Evolutionary conservation across 37 sponge, comb jelly and placozoan species (phyloP), one percentile per base, ranked within the genome.

Genomic region (Tethya wilhelma): DNA sequence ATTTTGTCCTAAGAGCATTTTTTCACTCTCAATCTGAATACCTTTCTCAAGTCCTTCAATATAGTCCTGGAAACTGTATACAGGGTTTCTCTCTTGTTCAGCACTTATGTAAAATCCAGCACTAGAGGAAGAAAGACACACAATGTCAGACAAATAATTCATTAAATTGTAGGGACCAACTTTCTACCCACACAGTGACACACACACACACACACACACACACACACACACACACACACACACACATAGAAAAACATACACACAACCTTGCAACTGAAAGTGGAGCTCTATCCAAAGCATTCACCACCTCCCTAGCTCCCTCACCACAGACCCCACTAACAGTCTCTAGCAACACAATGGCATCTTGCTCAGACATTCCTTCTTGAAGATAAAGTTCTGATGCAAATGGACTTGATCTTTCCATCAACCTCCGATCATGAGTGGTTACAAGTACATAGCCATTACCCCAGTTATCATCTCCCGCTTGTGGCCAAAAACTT

Each of bases 191-290:
- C n/a, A n/a, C n/a, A n/a, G n/a, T n/a, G n/a, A n/a, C n/a, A n/a
- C n/a, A n/a, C n/a, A n/a, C n/a, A n/a, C n/a, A n/a, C n/a, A n/a
- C n/a, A n/a, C n/a, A n/a, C n/a, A n/a, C n/a, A n/a, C n/a, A n/a
- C n/a, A n/a, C n/a, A n/a, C n/a, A n/a, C n/a, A n/a, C n/a, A n/a
- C n/a, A n/a, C n/a, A n/a, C n/a, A n/a, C n/a, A n/a, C n/a, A n/a
- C n/a, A n/a, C n/a, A n/a, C n/a, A n/a, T n/a, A n/a, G n/a, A n/a
- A n/a, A n/a, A n/a, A n/a, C n/a, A n/a, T 14, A 49, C 9, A 49
- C 9, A 49, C 17, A 33, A 64, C 66, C 66, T 64, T 28, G 66
- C 66, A 9, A 64, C 66, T 4, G 66, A 64, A 19, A 64, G 66
- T 2, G 66, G 66, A 7, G 66, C 36, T 31, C 66, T 64, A 31